Evolutionary conservation across 2,888 invertebrate species (phyloP).

Genomic region (Andrena flavipes): DNA sequence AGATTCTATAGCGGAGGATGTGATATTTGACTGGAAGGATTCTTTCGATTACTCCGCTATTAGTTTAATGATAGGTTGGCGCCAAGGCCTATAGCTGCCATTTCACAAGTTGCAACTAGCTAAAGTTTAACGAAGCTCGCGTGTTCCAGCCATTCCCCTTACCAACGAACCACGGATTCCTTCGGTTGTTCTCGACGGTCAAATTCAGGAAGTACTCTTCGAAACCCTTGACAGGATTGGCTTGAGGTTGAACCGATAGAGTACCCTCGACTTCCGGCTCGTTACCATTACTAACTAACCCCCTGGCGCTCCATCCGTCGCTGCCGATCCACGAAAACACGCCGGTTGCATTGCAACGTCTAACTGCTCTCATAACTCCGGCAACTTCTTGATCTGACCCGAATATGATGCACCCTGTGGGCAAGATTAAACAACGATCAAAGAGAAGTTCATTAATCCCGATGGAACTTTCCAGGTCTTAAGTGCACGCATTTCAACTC

Average conservation of each 20-base stretch:
- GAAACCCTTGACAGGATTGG: constrained; percentile 94
- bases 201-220: constrained; percentile 94
- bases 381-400: constrained; percentile 99
- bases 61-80: constrained; percentile 2
- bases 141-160: constrained; percentile 82
- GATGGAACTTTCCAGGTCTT: not conserved
- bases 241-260: constrained; percentile 96
- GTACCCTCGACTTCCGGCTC: constrained; percentile 97
- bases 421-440: not conserved
- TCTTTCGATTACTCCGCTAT: not conserved
- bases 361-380: constrained; percentile 96
- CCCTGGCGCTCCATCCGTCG: constrained; percentile 97
- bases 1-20: not conserved
- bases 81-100: not conserved
- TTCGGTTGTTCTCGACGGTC: constrained; percentile 93
- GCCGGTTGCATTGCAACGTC: constrained; percentile 94
- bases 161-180: constrained; percentile 99
- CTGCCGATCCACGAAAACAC: constrained; percentile 98
- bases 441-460: not conserved
- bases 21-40: not conserved
- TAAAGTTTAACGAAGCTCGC: constrained; percentile 56
- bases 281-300: constrained; percentile 92
- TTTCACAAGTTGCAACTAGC: constrained; percentile 48
- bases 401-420: constrained; percentile 93
- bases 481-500: not conserved